Conservation (phyloP, 1,140 invertebrate species). For the Calliopsis andreniformis region DNA sequence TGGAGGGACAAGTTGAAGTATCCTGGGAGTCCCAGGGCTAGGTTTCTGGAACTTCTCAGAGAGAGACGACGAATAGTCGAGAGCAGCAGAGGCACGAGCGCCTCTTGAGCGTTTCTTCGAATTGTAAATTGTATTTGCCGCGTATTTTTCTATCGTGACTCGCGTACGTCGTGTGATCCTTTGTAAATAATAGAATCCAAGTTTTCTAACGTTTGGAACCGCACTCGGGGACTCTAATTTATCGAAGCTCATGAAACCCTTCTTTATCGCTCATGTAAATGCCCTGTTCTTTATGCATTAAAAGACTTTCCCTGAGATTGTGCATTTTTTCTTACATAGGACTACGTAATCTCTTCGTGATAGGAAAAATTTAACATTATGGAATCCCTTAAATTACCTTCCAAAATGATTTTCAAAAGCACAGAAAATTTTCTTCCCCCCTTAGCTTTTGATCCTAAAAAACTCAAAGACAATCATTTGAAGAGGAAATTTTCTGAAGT, state of each 20-base stretch:
- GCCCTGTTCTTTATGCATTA: not conserved
- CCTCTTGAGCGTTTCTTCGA: constrained; percentile 49
- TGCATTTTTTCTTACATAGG: not conserved
- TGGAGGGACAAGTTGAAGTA: constrained; percentile 64
- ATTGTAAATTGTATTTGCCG: constrained; percentile 16
- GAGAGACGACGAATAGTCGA: constrained; percentile 74
- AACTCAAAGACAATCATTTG: too few relatives aligned
- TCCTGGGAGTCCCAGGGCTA: constrained; percentile 70
- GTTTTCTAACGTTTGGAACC: constrained; percentile 24
- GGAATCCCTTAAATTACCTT: too few relatives aligned
- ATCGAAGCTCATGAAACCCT: not conserved
- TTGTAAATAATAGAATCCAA: constrained; percentile 36
- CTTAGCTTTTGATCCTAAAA: too few relatives aligned
- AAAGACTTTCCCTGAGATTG: not conserved
- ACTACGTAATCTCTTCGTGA: not conserved
- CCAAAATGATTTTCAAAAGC: too few relatives aligned
- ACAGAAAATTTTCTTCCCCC: too few relatives aligned
- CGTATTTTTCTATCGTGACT: constrained; percentile 40
- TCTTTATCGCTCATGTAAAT: not conserved
- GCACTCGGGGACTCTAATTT: not conserved
- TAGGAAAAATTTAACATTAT: too few relatives aligned
- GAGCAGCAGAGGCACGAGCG: constrained; percentile 63
- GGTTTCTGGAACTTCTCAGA: constrained; percentile 71
- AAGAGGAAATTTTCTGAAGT: too few relatives aligned
- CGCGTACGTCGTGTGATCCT: not conserved